These are phyloP conservation scores for Leptonema lineaticorne DNA, from an alignment of 1,140 invertebrate genomes.

Conservation along the genomic window DNA sequence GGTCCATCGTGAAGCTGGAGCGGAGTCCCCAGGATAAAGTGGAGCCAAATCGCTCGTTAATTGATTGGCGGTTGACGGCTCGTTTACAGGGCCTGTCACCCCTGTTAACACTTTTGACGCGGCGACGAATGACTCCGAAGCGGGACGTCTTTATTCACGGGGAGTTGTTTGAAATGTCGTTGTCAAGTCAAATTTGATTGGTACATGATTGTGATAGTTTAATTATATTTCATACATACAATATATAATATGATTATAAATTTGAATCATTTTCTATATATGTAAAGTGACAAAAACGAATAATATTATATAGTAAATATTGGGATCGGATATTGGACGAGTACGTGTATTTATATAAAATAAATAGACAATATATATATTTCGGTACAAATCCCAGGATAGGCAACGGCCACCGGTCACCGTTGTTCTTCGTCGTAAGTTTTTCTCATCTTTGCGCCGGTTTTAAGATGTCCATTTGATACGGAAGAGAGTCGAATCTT, in stretches of 20 bases:
- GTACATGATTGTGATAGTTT: too few species aligned
- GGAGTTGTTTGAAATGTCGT: background rate
- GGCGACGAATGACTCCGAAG: too few species aligned
- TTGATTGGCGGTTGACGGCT: conserved; percentile 17
- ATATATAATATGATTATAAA: too few species aligned
- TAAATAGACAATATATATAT: background rate
- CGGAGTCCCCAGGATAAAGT: background rate
- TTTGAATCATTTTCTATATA: too few species aligned
- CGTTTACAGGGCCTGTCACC: background rate
- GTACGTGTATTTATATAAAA: background rate
- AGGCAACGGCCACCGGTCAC: background rate
- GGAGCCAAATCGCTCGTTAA: conserved; percentile 12
- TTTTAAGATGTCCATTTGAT: conserved; percentile 2
- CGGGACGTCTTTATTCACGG: background rate
- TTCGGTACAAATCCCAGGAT: background rate
- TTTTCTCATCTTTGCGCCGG: background rate
- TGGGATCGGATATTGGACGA: background rate
- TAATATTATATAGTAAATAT: too few species aligned
- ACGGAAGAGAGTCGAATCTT: background rate
- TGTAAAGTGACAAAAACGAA: too few species aligned
- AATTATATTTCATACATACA: too few species aligned
- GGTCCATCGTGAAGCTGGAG: conserved; percentile 18
- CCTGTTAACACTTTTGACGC: background rate
- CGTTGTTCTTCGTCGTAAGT: background rate
- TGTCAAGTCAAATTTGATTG: too few species aligned